Evolutionary conservation across 1,140 invertebrate species (phyloP), one percentile per base, ranked within the genome.

Genomic region (Drosophila willistoni): DNA sequence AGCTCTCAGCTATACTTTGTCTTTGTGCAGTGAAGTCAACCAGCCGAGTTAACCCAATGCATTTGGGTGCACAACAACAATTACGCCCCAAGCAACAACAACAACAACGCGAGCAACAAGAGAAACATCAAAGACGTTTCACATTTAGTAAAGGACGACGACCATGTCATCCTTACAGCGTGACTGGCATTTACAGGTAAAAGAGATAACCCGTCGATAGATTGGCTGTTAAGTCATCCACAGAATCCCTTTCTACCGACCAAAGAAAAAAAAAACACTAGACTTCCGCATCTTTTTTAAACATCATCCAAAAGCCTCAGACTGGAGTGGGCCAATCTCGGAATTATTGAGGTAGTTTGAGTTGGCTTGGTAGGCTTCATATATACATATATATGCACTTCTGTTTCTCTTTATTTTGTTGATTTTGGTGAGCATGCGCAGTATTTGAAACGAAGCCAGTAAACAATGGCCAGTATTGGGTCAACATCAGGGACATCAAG

Each of bases 161-260:
- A 73, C 68, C 67, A 94, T 94, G 94, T 94, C 94, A 92, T 94
- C 94, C 92, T 91, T 94, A 91, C 94, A 94, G 91, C 93, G 93
- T 81, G 93, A 94, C 92, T 94, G 94, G 93, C 93, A 93, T 92
- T 93, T 94, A 90, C 93, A 94, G 92, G 92, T 92, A 73, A 90
- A 29, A 29, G 29, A 29, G 29, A 29, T 29, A 29, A 29, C 29
- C 29, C 29, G 7, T 29, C 29, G 6, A 29, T 3, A 3, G 2
- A 29, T 29, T 3, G 29, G 29, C 2, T 29, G 29, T 29, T 29
- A 29, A 29, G 29, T 29, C 29, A 29, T 29, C 29, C 29, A 29
- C 29, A 29, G 22, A 25, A 3, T 25, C 77, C 65, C 29, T 59
- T 14, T 0, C 22, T 3, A 25, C 3, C 22, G 3, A 25, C 22